Base-by-base conservation (phyloP, 92 coral and sea anemone genomes). In the Parazoanthus darwini region DNA sequence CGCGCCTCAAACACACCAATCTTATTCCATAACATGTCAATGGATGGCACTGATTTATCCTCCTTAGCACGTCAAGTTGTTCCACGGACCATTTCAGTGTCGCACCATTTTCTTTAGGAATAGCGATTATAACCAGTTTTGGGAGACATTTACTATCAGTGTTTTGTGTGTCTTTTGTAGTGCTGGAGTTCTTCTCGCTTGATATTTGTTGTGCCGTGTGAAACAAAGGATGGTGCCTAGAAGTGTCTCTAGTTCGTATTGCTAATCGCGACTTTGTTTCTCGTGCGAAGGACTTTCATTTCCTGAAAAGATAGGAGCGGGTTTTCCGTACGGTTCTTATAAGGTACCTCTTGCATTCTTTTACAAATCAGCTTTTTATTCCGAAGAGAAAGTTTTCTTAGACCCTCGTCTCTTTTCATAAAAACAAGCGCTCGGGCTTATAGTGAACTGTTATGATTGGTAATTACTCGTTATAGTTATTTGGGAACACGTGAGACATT, bases 21-120 rank as follows among this genome's bases (percentile, higher is more conserved):
- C 51, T 76, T 76, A n/a, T 76, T 39, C 80, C 80, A 76, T 10
- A 76, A 44, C 50, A 76, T 76, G 46, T 76, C 80, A 22, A 76
- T 76, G 48, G 50, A 76, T 76, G 80, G 80, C 25, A 39, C 80
- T 36, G n/a, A 76, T 0, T 26, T 39, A 39, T 76, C 29, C n/a
- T 76, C 80, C n/a, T 76, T 76, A 76, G 3, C 51, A 76, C 50
- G n/a, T 38, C 16, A 11, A 13, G 5, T 14, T 37, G 14, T 39
- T 76, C 50, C 9, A 76, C n/a, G 29, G 80, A 76, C 80, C 80
- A 76, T 11, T 37, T 76, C 46, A 76, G 23, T 7, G 46, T 38
- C 5, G 35, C n/a, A 5, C 80, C 48, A 23, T 76, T 23, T 76
- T 76, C 80, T 76, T 76, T 76, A 23, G 80, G 80, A 76, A 44